phyloP scores from a whole-genome alignment of 1,140 invertebrate genomes.

The Andricus grossulariae region DNA sequence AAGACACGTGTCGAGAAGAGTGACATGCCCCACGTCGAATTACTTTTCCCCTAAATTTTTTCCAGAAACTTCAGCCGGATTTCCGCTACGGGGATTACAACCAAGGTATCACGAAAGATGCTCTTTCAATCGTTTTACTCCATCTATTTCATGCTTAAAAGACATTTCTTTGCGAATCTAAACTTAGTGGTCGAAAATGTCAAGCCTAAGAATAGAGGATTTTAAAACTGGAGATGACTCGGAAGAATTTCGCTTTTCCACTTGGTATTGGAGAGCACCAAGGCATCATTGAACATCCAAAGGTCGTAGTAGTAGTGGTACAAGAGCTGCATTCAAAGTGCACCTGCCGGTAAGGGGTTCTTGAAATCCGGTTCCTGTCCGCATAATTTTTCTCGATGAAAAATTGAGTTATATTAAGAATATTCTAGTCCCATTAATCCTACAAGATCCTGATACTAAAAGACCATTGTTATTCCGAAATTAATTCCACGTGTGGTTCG shows the following conservation, averaged over 20 bases:
- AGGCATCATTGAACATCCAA: neutral
- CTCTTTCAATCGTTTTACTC: neutral
- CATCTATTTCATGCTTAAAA: neutral
- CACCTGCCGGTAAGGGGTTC: too few relatives aligned
- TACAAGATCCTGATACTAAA: too few relatives aligned
- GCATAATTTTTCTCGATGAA: too few relatives aligned
- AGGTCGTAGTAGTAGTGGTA: neutral
- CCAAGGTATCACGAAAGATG: neutral
- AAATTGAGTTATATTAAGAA: too few relatives aligned
- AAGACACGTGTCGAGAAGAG: conserved; percentile 27
- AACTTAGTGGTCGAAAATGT: conserved; percentile 27
- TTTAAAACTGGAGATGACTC: conserved; percentile 10
- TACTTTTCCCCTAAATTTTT: neutral
- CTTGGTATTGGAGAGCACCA: neutral
- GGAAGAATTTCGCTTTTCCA: neutral
- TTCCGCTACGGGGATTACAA: neutral
- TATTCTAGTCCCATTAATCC: too few relatives aligned
- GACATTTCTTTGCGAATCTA: conserved; percentile 24
- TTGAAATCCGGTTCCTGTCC: too few relatives aligned
- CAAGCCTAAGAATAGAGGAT: conserved; percentile 17
- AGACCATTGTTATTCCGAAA: too few relatives aligned
- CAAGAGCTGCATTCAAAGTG: too few relatives aligned
- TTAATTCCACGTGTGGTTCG: too few relatives aligned
- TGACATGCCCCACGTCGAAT: neutral
- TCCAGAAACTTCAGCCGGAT: conserved; percentile 13